A percentile compares a stretch with the other conserved stretches of the same genome.
These are phyloP conservation scores for Bathynomus jamesi DNA, from an alignment of 1,140 invertebrate species.

Conservation along the genomic window DNA sequence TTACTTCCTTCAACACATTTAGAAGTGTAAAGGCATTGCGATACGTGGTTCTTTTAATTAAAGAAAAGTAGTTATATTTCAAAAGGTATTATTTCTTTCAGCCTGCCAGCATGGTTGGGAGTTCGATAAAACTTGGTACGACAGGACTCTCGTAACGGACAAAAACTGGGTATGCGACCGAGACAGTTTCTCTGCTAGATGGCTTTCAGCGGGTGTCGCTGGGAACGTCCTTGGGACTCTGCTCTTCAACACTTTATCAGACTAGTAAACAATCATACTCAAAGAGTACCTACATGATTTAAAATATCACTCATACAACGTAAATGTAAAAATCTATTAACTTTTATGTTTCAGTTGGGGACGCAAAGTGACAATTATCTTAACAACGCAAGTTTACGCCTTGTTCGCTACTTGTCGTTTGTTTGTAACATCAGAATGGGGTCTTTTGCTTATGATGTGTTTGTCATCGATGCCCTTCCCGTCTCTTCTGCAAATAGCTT, in stretches of 20 bases:
- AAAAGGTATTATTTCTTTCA: too few species aligned
- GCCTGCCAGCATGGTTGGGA: constrained; percentile 67
- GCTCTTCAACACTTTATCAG: constrained; percentile 21
- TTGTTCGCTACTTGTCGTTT: neutral
- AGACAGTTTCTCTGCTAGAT: constrained; percentile 14
- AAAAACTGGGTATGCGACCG: constrained; percentile 30
- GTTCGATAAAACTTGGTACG: constrained; percentile 51
- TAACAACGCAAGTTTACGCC: neutral
- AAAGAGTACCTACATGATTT: too few species aligned
- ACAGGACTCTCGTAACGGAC: constrained; percentile 18
- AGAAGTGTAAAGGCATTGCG: too few species aligned
- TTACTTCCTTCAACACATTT: too few species aligned
- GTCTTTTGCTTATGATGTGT: neutral
- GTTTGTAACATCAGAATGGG: neutral
- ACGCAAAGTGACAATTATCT: neutral
- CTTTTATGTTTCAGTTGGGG: constrained; percentile 7
- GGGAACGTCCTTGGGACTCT: constrained; percentile 40
- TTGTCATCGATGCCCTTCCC: constrained; percentile 6
- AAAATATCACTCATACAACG: too few species aligned
- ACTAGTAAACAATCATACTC: too few species aligned
- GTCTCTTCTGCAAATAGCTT: constrained; percentile 6
- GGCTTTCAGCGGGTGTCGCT: constrained; percentile 43
- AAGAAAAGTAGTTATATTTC: too few species aligned
- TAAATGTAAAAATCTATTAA: too few species aligned
- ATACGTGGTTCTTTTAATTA: too few species aligned